Evolutionary conservation across 2,113 vertebrate genomes (phyloP).

Genomic region (Cavia aperea): DNA sequence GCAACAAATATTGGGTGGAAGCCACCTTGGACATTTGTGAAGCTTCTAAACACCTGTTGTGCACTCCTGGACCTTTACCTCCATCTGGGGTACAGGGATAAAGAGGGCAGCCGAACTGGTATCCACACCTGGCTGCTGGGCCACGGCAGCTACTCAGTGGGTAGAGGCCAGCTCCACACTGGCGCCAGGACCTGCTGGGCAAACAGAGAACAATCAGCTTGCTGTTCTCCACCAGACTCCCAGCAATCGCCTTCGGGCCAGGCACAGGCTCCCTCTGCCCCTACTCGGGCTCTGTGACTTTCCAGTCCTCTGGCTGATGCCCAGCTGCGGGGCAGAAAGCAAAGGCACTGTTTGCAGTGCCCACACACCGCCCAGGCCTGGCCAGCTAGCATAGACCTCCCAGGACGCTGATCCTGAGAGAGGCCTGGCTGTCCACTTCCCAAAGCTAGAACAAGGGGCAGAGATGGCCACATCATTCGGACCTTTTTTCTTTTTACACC

Average conservation of each 20-base stretch:
- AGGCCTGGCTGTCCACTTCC: background rate
- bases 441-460: background rate
- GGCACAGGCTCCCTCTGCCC: slow-evolving; percentile 21
- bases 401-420: rapidly evolving
- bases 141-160: background rate
- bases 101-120: background rate
- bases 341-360: rapidly evolving
- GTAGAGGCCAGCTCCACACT: background rate
- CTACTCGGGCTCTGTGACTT: background rate
- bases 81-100: too few species aligned
- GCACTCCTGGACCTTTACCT: background rate
- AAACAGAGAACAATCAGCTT: slow-evolving; percentile 50
- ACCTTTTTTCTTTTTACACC: background rate
- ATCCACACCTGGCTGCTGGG: background rate
- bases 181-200: background rate
- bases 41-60: background rate
- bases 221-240: slow-evolving; percentile 27
- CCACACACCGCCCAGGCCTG: background rate
- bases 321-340: background rate
- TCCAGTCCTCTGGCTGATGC: background rate
- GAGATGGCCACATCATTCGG: background rate
- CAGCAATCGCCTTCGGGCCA: slow-evolving; percentile 3
- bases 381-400: background rate
- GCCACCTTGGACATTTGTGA: background rate
- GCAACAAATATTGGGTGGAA: background rate